Base-by-base conservation (phyloP, 2,113 vertebrate species). In the Mola mola region DNA sequence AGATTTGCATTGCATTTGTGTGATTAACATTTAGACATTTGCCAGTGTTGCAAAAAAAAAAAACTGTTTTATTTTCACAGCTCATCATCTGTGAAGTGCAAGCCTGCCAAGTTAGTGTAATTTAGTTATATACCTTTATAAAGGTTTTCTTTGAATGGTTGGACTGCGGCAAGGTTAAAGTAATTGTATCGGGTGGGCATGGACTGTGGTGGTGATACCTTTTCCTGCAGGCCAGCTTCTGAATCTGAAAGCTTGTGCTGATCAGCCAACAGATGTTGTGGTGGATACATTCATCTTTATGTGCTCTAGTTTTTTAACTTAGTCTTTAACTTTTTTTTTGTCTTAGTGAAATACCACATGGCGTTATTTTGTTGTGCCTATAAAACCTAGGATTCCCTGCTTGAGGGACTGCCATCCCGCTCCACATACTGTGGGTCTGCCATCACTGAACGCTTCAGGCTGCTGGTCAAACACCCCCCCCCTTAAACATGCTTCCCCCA, bases 361-460 rank as follows among this genome's bases (percentile, higher is more conserved):
- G 33, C 68, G 55, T 41, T 34, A 53, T 41, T n/a, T n/a, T n/a
- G n/a, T n/a, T n/a, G 51, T 31, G 61, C 24, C 50, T 51, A n/a
- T 62, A 63, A 71, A 72, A 75, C 65, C 59, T 55, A 78, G 75
- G 66, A 84, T 70, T 69, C 79, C 78, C 78, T 74, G 66, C 75
- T 36, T 47, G 41, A 56, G 52, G 64, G 49, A 50, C 63, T 56
- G 40, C 60, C 53, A 62, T 74, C 60, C 57, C 56, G 43, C 42
- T 72, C 66, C 59, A 78, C 42, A 69, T 63, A 50, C 12, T 15
- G 61, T 29, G 28, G 28, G 9, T 9, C 63, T 75, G 72, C 84
- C 75, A 78, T 61, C 69, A 68, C 55, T 38, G 44, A 62, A 61
- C 55, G 41, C 64, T 41, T 49, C 24, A 0, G 59, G 50, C 59